phyloP scores from a whole-genome alignment of 2,888 invertebrate species.

The Iphiclides podalirius region DNA sequence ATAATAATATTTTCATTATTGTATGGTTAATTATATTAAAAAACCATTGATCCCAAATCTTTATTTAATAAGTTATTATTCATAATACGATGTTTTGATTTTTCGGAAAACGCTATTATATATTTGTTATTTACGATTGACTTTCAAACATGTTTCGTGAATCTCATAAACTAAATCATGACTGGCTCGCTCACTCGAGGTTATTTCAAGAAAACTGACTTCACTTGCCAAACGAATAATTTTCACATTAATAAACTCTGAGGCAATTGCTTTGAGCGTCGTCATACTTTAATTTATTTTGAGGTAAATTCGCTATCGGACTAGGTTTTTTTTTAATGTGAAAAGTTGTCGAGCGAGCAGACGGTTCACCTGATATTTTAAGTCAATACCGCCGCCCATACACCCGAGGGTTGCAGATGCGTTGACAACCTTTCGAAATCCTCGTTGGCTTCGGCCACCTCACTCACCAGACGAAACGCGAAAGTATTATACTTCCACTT shows the following conservation, averaged over 20 bases:
- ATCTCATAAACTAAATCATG: slow-evolving; percentile 2
- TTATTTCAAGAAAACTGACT: slow-evolving; percentile 4
- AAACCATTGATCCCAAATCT: neutral
- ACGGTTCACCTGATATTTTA: no score
- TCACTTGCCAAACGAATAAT: slow-evolving; percentile 12
- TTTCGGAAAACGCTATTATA: neutral
- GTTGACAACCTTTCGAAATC: no score
- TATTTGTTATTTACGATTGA: slow-evolving; percentile 5
- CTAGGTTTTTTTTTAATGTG: no score
- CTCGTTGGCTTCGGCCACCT: no score
- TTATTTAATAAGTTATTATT: neutral
- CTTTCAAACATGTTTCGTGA: neutral
- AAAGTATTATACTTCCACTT: no score
- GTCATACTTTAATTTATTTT: slow-evolving; percentile 7
- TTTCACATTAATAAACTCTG: slow-evolving; percentile 10
- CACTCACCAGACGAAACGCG: no score
- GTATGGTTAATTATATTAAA: neutral
- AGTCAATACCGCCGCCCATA: no score
- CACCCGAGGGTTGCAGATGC: no score
- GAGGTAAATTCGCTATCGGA: neutral
- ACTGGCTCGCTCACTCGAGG: neutral
- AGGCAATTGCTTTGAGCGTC: neutral
- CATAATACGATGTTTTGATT: neutral
- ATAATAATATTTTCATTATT: neutral
- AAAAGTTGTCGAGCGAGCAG: no score